Evolutionary conservation across 2,113 vertebrate genomes (phyloP).

Genomic region (Dryoscopus gambensis): DNA sequence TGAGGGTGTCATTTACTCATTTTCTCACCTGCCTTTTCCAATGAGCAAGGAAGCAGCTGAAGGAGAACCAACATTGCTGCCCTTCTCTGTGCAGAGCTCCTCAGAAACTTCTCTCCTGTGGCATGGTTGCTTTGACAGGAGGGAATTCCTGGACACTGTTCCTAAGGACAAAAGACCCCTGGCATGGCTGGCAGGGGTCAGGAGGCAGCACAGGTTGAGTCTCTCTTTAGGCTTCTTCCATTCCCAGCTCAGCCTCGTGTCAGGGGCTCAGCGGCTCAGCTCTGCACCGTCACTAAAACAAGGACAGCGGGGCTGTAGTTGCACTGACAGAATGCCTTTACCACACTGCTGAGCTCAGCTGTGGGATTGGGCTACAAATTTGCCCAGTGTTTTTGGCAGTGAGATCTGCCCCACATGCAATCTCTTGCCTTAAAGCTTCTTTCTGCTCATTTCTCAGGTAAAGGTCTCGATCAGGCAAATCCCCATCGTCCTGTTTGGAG

Average conservation of each 20-base stretch:
- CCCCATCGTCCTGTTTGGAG: neutral
- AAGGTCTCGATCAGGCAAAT: neutral
- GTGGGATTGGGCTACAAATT: neutral
- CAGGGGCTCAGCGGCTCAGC: neutral
- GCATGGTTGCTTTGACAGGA: constrained; percentile 22
- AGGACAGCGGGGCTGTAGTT: neutral
- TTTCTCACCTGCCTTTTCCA: constrained; percentile 14
- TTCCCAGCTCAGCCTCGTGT: neutral
- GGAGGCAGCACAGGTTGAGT: neutral
- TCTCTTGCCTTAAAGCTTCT: neutral
- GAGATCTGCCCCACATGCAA: neutral
- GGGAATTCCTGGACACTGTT: constrained; percentile 1
- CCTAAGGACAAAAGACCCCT: constrained; percentile 36
- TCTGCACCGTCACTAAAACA: neutral
- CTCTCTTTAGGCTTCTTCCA: neutral
- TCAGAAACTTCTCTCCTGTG: constrained; percentile 3
- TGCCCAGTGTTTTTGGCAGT: neutral
- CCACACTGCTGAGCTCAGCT: neutral
- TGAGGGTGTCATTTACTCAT: neutral
- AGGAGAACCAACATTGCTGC: neutral
- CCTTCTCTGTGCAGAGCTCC: neutral
- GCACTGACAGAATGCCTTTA: neutral
- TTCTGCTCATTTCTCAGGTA: neutral
- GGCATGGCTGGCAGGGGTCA: constrained; percentile 34
- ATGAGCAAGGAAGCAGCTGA: neutral